Conservation (phyloP, 2,888 invertebrate genomes). For the Ashinkailepas kermadecensis region DNA sequence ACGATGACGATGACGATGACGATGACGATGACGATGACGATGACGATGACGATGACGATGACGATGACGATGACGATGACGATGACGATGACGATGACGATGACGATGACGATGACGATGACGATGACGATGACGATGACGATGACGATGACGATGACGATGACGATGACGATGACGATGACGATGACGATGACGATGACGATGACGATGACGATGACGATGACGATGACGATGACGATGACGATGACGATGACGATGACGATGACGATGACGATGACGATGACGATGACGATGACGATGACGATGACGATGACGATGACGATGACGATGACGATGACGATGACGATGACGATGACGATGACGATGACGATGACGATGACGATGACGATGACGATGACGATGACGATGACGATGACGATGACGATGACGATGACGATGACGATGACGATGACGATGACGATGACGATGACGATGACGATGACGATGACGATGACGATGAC, state of each 20-base stretch:
- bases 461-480: conserved; percentile 14
- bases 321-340: conserved; percentile 14
- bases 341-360: conserved; percentile 14
- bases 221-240: conserved; percentile 14
- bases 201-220: conserved; percentile 14
- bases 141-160: neutral
- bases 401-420: conserved; percentile 14
- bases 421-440: conserved; percentile 14
- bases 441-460: conserved; percentile 14
- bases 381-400: conserved; percentile 14
- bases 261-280: neutral
- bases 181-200: conserved; percentile 14
- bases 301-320: conserved; percentile 14
- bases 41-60: neutral
- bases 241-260: neutral
- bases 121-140: neutral
- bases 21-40: neutral
- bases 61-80: neutral
- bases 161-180: neutral
- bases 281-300: conserved; percentile 14
- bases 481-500: conserved; percentile 14
- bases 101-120: neutral
- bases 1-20: conserved; percentile 1
- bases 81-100: neutral
- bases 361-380: conserved; percentile 14